Conservation (phyloP, 1,140 invertebrate genomes). For the Pseudomyrmex cubaensis region DNA sequence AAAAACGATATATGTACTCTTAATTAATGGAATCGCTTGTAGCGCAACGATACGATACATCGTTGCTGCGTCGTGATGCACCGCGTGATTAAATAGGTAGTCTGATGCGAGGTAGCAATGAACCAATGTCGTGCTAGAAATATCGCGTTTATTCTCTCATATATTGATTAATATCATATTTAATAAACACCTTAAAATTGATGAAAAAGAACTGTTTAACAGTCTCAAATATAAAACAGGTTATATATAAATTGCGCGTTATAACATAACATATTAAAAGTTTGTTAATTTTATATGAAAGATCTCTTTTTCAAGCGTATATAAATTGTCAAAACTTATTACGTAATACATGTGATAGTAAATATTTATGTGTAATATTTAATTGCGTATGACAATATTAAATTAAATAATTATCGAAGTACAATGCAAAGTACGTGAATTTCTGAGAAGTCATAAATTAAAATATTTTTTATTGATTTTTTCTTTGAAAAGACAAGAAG, state of each 20-base stretch:
- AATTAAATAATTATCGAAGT: no score
- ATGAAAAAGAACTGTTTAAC: slow-evolving; percentile 5
- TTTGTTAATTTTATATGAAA: no score
- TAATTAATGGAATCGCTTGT: slow-evolving; percentile 63
- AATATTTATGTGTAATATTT: no score
- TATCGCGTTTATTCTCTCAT: slow-evolving; percentile 15
- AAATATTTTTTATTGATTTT: no score
- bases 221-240: background rate
- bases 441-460: background rate
- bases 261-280: no score
- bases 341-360: no score
- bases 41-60: slow-evolving; percentile 40
- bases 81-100: slow-evolving; percentile 49
- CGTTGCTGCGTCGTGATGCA: slow-evolving; percentile 9
- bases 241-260: background rate
- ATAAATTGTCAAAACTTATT: no score
- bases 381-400: no score
- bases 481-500: background rate
- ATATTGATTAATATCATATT: slow-evolving; percentile 13
- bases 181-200: background rate
- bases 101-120: slow-evolving; percentile 33
- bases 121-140: slow-evolving; percentile 20
- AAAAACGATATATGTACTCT: slow-evolving; percentile 26
- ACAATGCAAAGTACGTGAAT: background rate
- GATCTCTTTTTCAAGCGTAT: no score